Conservation (phyloP, 2,888 invertebrate species). For the Lithophane leautieri region DNA sequence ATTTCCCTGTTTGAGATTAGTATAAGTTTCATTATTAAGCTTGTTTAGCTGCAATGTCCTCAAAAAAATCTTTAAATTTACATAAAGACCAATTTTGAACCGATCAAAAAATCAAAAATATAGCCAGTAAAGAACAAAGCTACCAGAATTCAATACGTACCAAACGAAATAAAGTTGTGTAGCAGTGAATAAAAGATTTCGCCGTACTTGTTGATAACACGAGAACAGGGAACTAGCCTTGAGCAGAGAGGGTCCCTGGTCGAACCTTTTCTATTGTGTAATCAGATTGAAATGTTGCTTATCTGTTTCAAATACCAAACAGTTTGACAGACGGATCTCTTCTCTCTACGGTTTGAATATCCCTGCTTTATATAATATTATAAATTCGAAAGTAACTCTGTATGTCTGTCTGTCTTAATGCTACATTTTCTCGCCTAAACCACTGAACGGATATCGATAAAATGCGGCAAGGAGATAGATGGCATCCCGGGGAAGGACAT, state of each 20-base stretch:
- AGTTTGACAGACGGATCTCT: conserved; percentile 33
- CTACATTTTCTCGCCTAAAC: too few species aligned
- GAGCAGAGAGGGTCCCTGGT: conserved; percentile 55
- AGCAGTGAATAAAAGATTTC: conserved; percentile 61
- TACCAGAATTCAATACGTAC: conserved; percentile 45
- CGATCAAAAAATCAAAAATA: neutral
- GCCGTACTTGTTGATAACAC: conserved; percentile 56
- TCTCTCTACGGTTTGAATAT: neutral
- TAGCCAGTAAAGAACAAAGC: conserved; percentile 12
- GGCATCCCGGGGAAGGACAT: too few species aligned
- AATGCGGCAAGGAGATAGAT: too few species aligned
- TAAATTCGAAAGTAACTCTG: too few species aligned
- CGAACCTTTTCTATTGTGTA: conserved; percentile 55
- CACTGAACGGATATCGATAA: too few species aligned
- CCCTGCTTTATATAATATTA: too few species aligned
- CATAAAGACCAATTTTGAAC: neutral
- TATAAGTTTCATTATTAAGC: neutral
- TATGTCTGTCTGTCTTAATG: too few species aligned
- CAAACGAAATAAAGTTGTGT: conserved; percentile 44
- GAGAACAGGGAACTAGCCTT: conserved; percentile 28
- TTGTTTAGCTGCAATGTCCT: neutral
- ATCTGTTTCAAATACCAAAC: conserved; percentile 54
- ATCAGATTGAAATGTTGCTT: conserved; percentile 64
- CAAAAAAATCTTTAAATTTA: neutral
- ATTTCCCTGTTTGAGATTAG: neutral